A percentile compares a stretch with the other conserved stretches of the same genome.
Conservation (phyloP, 1,140 invertebrate genomes). For the Cydia amplana region DNA sequence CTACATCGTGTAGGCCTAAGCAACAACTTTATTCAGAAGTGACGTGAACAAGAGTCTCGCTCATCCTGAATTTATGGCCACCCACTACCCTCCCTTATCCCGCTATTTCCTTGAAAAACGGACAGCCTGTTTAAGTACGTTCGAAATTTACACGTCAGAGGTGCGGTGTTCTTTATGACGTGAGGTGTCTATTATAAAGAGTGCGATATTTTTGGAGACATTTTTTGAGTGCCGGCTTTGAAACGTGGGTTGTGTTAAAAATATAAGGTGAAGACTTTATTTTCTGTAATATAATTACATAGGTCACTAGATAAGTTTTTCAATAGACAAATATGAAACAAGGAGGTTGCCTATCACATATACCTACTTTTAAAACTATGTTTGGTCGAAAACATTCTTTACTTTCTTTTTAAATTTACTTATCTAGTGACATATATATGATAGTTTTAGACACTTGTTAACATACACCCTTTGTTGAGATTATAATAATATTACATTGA, state of each 20-base stretch:
- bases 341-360: too few species aligned
- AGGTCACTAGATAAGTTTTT: too few species aligned
- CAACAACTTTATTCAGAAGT: conserved; percentile 28
- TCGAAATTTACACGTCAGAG: conserved; percentile 32
- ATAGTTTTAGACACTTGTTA: neutral
- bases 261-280: neutral
- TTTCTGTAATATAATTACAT: too few species aligned
- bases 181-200: conserved; percentile 32
- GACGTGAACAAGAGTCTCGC: conserved; percentile 24
- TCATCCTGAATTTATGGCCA: conserved; percentile 30
- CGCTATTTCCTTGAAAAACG: conserved; percentile 31
- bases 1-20: conserved; percentile 15
- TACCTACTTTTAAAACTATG: too few species aligned
- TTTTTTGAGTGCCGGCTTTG: neutral
- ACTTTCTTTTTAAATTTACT: too few species aligned
- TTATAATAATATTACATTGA: too few species aligned
- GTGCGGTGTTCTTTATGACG: conserved; percentile 4
- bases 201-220: neutral
- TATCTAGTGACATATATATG: too few species aligned
- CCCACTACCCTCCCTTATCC: conserved; percentile 30
- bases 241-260: neutral
- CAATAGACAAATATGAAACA: too few species aligned
- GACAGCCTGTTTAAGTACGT: conserved; percentile 29
- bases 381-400: too few species aligned
- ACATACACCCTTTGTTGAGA: neutral